Percentiles rank a stretch among this genome's conserved stretches.
phyloP scores from a whole-genome alignment of 1,140 invertebrate species.

The Ditylenchus dipsaci region DNA sequence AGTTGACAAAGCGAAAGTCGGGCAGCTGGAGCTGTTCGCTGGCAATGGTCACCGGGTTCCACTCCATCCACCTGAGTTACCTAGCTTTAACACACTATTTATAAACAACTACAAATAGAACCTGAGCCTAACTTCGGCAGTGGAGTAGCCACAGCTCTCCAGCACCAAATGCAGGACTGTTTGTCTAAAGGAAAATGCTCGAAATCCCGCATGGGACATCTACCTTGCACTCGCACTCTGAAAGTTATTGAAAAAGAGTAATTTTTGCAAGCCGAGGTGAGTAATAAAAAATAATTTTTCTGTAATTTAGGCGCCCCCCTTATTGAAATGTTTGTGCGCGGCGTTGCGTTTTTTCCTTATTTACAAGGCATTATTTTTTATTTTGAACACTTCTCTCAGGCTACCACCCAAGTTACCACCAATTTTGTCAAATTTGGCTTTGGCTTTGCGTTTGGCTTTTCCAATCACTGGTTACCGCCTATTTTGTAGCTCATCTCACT shows the following conservation, averaged over 20 bases:
- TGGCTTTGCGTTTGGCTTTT: too few species aligned
- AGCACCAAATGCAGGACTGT: conserved; percentile 35
- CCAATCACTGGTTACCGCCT: too few species aligned
- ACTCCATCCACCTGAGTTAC: conserved; percentile 39
- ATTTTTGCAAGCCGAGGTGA: neutral
- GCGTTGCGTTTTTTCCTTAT: too few species aligned
- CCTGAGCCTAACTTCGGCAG: conserved; percentile 43
- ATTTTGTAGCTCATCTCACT: too few species aligned
- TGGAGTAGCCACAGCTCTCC: conserved; percentile 46
- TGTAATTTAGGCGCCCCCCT: too few species aligned
- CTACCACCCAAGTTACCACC: too few species aligned
- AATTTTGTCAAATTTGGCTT: too few species aligned
- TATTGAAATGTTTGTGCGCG: too few species aligned
- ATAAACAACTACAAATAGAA: too few species aligned
- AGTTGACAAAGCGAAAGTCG: conserved; percentile 45
- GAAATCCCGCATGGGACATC: conserved; percentile 44
- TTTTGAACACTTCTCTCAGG: too few species aligned
- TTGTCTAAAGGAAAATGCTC: conserved; percentile 47
- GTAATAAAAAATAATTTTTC: conserved; percentile 1
- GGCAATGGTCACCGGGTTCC: conserved; percentile 44
- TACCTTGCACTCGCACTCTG: conserved; percentile 34
- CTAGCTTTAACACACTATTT: too few species aligned
- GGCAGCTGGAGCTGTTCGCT: conserved; percentile 43
- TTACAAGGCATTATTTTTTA: too few species aligned
- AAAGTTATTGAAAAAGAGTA: neutral